Base-by-base conservation (phyloP, 2,797 vertebrate genomes). In the Malurus leucopterus region DNA sequence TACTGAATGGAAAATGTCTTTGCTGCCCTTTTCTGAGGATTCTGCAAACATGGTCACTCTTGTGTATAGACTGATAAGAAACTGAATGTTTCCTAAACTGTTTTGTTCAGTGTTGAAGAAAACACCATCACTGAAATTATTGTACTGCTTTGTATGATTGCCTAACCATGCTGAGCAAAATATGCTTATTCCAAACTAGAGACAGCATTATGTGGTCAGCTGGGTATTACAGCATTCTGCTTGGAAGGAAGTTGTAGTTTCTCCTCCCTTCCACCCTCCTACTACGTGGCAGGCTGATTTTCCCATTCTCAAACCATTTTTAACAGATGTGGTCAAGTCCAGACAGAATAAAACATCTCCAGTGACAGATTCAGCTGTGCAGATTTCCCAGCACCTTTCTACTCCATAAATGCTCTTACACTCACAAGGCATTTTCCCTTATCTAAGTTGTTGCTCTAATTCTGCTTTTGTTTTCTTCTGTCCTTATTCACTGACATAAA, bases 291-390 rank as follows among this genome's bases (percentile, higher is more conserved):
- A 94, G 83, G 65, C 53, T 68, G 72, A 85, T 79, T 93, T 93
- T 85, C 72, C 71, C 54, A 22, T 77, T 70, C 64, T 74, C 88
- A 95, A 92, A 73, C 67, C 90, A 85, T 71, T 79, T 77, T 63
- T 74, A 82, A 84, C 76, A 92, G 89, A 91, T 93, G 93, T 95
- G 93, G 86, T 92, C 49, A 89, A 86, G 72, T 91, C 80, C 91
- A 86, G 86, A 63, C 86, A 68, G 77, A 93, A 59, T 82, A 76
- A 84, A 95, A 91, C 55, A 89, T 59, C 49, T 75, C 36, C 50
- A 86, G 53, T 30, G 65, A 92, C 63, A 80, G 18, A 89, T 15
- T 80, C 58, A 89, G 12, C 41, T 75, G 54, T 65, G 38, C 23
- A 71, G 49, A 86, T 86, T 92, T 89, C 86, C 82, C 78, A 88